Percentiles rank a stretch among this genome's conserved stretches.
Evolutionary conservation across 92 coral and sea anemone genomes (phyloP).

Genomic region (Plumapathes pennacea): DNA sequence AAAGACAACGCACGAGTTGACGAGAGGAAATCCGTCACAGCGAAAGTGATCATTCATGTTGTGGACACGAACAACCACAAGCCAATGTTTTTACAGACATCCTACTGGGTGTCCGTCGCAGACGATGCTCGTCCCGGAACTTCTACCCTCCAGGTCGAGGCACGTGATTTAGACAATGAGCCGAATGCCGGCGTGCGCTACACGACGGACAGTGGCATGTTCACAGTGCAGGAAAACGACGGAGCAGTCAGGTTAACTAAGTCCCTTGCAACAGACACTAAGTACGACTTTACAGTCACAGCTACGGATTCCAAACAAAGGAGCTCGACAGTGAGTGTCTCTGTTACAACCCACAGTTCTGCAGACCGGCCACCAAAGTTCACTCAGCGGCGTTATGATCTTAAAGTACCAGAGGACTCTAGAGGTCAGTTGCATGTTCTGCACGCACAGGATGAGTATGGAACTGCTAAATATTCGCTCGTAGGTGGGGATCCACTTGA

Average conservation of each 20-base stretch:
- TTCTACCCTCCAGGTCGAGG: slow-evolving; percentile 54
- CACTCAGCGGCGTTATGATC: slow-evolving; percentile 16
- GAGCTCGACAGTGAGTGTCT: slow-evolving; percentile 59
- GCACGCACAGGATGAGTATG: slow-evolving; percentile 35
- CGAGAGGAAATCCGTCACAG: slow-evolving; percentile 65
- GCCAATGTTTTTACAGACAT: slow-evolving; percentile 80
- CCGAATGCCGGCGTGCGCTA: slow-evolving; percentile 71
- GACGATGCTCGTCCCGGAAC: slow-evolving; percentile 55
- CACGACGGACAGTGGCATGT: slow-evolving; percentile 38
- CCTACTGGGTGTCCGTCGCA: slow-evolving; percentile 75
- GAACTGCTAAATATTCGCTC: slow-evolving; percentile 41
- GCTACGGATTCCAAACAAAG: slow-evolving; percentile 74
- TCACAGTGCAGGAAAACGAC: slow-evolving; percentile 42
- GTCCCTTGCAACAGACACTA: slow-evolving; percentile 36
- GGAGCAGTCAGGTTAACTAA: slow-evolving; percentile 60
- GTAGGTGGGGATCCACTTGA: slow-evolving; percentile 84
- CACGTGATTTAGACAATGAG: slow-evolving; percentile 73
- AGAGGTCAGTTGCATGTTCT: slow-evolving; percentile 28
- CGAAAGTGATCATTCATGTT: slow-evolving; percentile 61
- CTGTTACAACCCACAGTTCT: slow-evolving; percentile 60
- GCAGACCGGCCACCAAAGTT: slow-evolving; percentile 70
- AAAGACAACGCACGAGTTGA: slow-evolving; percentile 73
- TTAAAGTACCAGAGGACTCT: slow-evolving; percentile 50
- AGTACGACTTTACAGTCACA: slow-evolving; percentile 57
- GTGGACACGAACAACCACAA: slow-evolving; percentile 82